Conservation (phyloP, 2,888 invertebrate genomes). For the Horisme vitalbata region DNA sequence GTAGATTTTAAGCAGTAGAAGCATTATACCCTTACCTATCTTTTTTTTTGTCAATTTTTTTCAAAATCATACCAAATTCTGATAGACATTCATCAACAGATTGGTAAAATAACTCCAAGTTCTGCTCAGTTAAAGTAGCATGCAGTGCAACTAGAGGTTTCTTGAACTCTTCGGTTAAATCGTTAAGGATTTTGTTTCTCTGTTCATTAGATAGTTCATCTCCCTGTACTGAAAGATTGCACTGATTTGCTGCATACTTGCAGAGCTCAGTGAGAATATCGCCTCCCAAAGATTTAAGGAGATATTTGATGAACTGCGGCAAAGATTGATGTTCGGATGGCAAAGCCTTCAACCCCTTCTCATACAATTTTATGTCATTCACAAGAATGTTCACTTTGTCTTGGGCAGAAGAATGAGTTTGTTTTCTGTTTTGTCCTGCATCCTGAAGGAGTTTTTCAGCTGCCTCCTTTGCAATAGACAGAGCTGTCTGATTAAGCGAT, state of each 20-base stretch:
- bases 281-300: constrained; percentile 91
- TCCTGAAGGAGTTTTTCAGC: constrained; percentile 89
- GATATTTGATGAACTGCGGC: constrained; percentile 88
- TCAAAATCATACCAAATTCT: constrained; percentile 90
- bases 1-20: too few relatives aligned
- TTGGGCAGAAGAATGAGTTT: constrained; percentile 91
- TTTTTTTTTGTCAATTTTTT: constrained; percentile 95
- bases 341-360: constrained; percentile 88
- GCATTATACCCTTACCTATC: constrained; percentile 85
- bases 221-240: constrained; percentile 83
- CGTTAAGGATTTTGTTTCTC: constrained; percentile 87
- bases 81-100: constrained; percentile 88
- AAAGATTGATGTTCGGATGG: constrained; percentile 86
- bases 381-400: constrained; percentile 91
- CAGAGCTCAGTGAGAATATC: constrained; percentile 92
- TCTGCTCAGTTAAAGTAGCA: constrained; percentile 86
- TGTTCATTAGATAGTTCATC: constrained; percentile 86
- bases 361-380: constrained; percentile 89
- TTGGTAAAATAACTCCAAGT: constrained; percentile 90
- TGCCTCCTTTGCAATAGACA: constrained; percentile 87
- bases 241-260: constrained; percentile 90
- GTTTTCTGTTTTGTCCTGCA: constrained; percentile 86
- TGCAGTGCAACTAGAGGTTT: constrained; percentile 86
- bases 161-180: constrained; percentile 86
- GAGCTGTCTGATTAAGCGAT: constrained; percentile 85